These are phyloP conservation scores for Augiades crinisus DNA, from an alignment of 2,888 invertebrate species.

Conservation along the genomic window DNA sequence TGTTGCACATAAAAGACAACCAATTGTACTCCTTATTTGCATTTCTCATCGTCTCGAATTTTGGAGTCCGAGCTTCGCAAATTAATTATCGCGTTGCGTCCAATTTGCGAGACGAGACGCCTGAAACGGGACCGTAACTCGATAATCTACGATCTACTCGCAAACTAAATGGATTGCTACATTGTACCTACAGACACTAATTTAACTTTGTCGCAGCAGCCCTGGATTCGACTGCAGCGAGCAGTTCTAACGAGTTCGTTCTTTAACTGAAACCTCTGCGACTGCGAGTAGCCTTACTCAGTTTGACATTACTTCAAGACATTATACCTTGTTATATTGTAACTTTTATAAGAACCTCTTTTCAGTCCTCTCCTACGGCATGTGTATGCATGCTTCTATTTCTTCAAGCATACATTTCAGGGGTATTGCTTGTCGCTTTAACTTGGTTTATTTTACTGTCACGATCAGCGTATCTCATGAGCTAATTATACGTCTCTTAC, in stretches of 20 bases:
- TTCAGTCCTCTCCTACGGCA: too few relatives aligned
- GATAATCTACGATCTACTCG: slow-evolving; percentile 24
- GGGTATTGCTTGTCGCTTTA: too few relatives aligned
- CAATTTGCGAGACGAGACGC: slow-evolving; percentile 18
- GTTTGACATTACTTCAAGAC: too few relatives aligned
- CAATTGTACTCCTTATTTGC: slow-evolving; percentile 7
- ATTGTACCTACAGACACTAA: slow-evolving; percentile 26
- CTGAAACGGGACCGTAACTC: slow-evolving; percentile 19
- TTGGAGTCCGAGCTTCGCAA: slow-evolving; percentile 18
- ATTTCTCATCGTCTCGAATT: slow-evolving; percentile 12
- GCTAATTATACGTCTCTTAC: too few relatives aligned
- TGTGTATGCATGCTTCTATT: too few relatives aligned
- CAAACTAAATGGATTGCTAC: slow-evolving; percentile 20
- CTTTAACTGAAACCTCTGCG: not conserved
- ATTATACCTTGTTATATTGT: too few relatives aligned
- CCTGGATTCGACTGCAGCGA: slow-evolving; percentile 40
- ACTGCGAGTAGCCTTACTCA: too few relatives aligned
- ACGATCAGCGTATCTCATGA: too few relatives aligned
- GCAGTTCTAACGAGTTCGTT: not conserved
- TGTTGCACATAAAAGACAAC: not conserved
- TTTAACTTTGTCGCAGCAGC: slow-evolving; percentile 40
- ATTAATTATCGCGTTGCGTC: slow-evolving; percentile 19
- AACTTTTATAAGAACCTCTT: too few relatives aligned
- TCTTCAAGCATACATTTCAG: too few relatives aligned
- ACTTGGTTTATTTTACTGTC: too few relatives aligned